Percentiles rank a stretch among this genome's conserved stretches.
phyloP scores from a whole-genome alignment of 2,113 vertebrate species.

The Sinosuthora webbiana region DNA sequence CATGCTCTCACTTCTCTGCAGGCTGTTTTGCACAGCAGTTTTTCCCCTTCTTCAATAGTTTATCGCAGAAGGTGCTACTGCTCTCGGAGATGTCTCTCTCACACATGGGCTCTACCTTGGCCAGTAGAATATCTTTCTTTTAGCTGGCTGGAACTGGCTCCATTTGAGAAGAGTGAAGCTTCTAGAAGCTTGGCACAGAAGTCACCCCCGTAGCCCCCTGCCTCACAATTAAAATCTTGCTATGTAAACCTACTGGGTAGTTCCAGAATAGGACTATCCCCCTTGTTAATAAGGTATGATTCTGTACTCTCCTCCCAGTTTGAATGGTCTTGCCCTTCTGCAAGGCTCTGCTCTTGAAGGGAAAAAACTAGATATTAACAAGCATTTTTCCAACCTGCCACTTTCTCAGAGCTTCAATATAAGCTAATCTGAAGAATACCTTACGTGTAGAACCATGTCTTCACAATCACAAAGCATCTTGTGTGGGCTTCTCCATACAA shows the following conservation, averaged over 20 bases:
- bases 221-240: background rate
- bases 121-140: fast-evolving
- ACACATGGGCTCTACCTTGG: fast-evolving
- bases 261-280: background rate
- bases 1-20: background rate
- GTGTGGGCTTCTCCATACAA: background rate
- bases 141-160: background rate
- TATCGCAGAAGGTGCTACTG: background rate
- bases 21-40: fast-evolving
- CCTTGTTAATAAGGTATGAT: background rate
- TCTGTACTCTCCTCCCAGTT: background rate
- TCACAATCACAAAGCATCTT: background rate
- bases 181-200: background rate
- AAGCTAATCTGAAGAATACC: background rate
- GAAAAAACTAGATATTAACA: background rate
- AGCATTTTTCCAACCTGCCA: background rate
- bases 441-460: background rate
- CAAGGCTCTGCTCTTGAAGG: background rate
- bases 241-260: background rate
- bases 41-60: background rate
- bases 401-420: background rate
- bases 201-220: background rate
- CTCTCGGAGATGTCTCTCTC: fast-evolving
- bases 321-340: background rate
- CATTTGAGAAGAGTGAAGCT: background rate